phyloP scores from a whole-genome alignment of 2,888 invertebrate species.

The Iphiclides podalirius region DNA sequence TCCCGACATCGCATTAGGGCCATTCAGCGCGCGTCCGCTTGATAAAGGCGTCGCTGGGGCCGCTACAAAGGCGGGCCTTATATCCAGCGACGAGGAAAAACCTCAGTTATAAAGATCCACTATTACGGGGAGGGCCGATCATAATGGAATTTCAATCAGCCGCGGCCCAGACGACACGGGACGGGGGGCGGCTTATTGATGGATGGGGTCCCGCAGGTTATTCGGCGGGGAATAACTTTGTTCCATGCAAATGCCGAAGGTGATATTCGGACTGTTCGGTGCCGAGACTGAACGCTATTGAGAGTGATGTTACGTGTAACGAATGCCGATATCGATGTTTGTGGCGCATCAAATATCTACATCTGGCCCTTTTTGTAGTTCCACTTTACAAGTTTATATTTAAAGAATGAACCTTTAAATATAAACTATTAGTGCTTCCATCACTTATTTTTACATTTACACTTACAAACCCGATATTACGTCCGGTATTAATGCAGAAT shows the following conservation, averaged over 20 bases:
- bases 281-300: slow-evolving; percentile 7
- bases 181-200: slow-evolving; percentile 31
- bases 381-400: no score
- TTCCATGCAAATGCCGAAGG: slow-evolving; percentile 20
- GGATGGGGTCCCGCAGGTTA: slow-evolving; percentile 27
- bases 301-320: no score
- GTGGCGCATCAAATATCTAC: no score
- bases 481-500: no score
- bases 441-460: no score
- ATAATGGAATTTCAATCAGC: slow-evolving; percentile 78
- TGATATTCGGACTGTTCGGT: slow-evolving; percentile 6
- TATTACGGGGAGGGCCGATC: slow-evolving; percentile 58
- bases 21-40: slow-evolving; percentile 40
- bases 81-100: slow-evolving; percentile 59
- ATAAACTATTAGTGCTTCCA: no score
- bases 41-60: slow-evolving; percentile 53
- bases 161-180: slow-evolving; percentile 30
- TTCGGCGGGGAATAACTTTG: slow-evolving; percentile 24
- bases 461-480: no score
- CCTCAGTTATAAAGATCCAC: slow-evolving; percentile 66
- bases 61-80: slow-evolving; percentile 54
- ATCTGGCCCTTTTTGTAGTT: no score
- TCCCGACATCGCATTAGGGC: slow-evolving; percentile 29
- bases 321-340: slow-evolving; percentile 32
- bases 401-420: no score